These are phyloP conservation scores for Eospalax fontanierii DNA, from an alignment of 2,797 vertebrate species.

Conservation along the genomic window DNA sequence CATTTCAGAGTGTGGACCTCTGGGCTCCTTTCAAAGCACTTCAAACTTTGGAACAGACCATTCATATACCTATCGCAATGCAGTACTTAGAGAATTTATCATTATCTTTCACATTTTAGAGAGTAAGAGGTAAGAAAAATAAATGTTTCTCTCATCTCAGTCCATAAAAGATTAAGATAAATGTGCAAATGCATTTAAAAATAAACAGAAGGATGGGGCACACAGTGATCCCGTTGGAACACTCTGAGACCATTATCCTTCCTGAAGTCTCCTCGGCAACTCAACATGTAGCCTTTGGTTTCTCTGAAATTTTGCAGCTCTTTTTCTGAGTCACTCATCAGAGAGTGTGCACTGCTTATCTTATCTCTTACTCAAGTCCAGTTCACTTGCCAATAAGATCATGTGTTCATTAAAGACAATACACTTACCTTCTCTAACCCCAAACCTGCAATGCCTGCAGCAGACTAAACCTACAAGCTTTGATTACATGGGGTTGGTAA, in stretches of 20 bases:
- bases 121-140: not conserved
- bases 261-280: not conserved
- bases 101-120: not conserved
- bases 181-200: not conserved
- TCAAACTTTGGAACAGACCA: not conserved
- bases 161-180: slow-evolving; percentile 6
- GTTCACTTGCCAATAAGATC: not conserved
- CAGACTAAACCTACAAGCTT: rapidly evolving
- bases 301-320: not conserved
- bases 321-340: not conserved
- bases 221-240: not conserved
- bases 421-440: not conserved
- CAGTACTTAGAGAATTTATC: not conserved
- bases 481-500: not conserved
- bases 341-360: not conserved
- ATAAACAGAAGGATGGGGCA: not conserved
- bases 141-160: slow-evolving; percentile 31
- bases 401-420: not conserved
- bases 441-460: not conserved
- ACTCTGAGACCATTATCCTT: not conserved
- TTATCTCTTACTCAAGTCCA: not conserved
- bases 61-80: not conserved
- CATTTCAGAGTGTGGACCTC: not conserved
- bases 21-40: not conserved
- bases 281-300: not conserved